phyloP scores from a whole-genome alignment of 2,888 invertebrate genomes.

The Diarsia mendica region DNA sequence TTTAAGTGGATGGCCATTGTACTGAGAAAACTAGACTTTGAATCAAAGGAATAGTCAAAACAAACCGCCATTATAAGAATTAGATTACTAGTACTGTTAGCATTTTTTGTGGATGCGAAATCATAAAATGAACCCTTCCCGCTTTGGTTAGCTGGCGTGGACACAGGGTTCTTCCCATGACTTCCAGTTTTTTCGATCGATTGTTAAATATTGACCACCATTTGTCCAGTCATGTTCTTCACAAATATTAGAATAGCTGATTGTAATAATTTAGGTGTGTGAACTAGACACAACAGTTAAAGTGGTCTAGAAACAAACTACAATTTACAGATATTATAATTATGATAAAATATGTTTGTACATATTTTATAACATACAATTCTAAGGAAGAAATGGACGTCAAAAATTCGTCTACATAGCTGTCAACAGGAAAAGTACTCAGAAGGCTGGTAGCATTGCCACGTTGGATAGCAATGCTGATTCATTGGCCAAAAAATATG shows the following conservation, averaged over 20 bases:
- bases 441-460: too few relatives aligned
- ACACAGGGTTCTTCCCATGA: neutral
- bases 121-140: too few relatives aligned
- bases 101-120: too few relatives aligned
- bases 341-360: too few relatives aligned
- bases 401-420: too few relatives aligned
- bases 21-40: neutral
- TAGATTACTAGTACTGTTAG: neutral
- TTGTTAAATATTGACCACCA: neutral
- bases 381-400: too few relatives aligned
- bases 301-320: neutral
- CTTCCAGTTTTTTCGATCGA: neutral
- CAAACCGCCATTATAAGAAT: neutral
- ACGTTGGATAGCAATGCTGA: too few relatives aligned
- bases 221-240: neutral
- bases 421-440: too few relatives aligned
- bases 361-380: too few relatives aligned
- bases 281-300: neutral
- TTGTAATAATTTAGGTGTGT: neutral
- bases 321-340: too few relatives aligned
- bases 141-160: too few relatives aligned
- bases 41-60: constrained; percentile 1
- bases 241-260: neutral
- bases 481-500: too few relatives aligned
- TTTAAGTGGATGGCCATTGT: constrained; percentile 24